A percentile compares a stretch with the other conserved stretches of the same genome.
Evolutionary conservation across 2,113 vertebrate species (phyloP).

Genomic region (Macaca mulatta): DNA sequence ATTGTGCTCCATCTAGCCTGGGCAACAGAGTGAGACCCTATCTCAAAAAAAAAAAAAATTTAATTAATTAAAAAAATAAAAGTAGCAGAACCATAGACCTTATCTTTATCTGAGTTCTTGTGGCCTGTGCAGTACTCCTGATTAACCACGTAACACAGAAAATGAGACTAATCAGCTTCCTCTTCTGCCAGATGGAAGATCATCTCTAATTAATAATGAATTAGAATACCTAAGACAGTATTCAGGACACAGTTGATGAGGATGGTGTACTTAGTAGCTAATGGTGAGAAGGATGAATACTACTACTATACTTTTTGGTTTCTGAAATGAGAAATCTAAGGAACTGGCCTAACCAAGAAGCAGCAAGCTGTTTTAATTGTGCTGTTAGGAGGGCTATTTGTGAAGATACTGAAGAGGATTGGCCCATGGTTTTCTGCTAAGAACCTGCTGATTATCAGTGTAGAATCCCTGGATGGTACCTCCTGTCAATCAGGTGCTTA

Average conservation of each 20-base stretch:
- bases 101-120: neutral
- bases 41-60: too few relatives aligned
- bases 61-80: too few relatives aligned
- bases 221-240: neutral
- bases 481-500: conserved; percentile 57
- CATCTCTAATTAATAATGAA: neutral
- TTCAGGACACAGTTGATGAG: neutral
- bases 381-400: too few relatives aligned
- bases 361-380: neutral
- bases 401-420: neutral
- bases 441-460: neutral
- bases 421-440: neutral
- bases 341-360: neutral
- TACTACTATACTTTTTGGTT: neutral
- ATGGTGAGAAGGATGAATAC: too few relatives aligned
- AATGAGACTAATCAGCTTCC: neutral
- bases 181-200: neutral
- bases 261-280: neutral
- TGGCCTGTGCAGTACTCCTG: neutral
- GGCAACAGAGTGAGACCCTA: too few relatives aligned
- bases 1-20: too few relatives aligned
- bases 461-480: conserved; percentile 74
- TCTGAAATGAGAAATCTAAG: neutral
- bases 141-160: neutral
- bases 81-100: neutral